A percentile compares a stretch with the other conserved stretches of the same genome.
phyloP scores from a whole-genome alignment of 2,888 invertebrate genomes.

The Pollenia labialis region DNA sequence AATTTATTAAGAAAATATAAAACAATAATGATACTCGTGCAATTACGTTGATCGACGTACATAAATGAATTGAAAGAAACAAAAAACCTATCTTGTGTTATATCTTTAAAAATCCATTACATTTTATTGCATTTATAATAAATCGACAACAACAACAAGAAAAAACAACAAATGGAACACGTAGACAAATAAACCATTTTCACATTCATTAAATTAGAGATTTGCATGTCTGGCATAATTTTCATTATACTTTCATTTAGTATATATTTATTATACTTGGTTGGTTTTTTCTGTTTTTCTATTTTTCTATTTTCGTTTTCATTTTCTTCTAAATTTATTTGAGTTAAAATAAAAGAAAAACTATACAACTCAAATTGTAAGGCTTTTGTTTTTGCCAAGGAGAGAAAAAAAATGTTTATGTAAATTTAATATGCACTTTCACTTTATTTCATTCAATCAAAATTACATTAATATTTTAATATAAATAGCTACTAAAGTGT shows the following conservation, averaged over 20 bases:
- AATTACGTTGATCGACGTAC: slow-evolving; percentile 34
- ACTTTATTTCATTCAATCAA: slow-evolving; percentile 54
- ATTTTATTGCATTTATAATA: slow-evolving; percentile 62
- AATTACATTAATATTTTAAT: slow-evolving; percentile 50
- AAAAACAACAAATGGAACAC: slow-evolving; percentile 59
- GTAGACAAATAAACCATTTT: slow-evolving; percentile 64
- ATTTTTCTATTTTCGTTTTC: slow-evolving; percentile 2
- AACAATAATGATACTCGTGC: slow-evolving; percentile 25
- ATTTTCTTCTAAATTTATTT: background rate
- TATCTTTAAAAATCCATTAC: slow-evolving; percentile 68
- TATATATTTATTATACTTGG: slow-evolving; percentile 21
- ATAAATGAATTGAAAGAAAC: background rate
- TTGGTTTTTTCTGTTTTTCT: background rate
- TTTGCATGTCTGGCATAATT: slow-evolving; percentile 72
- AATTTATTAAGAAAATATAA: slow-evolving; percentile 36
- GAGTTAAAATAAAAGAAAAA: slow-evolving; percentile 12
- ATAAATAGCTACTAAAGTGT: slow-evolving; percentile 26
- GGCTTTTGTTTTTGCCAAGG: slow-evolving; percentile 14
- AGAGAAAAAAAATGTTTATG: slow-evolving; percentile 66
- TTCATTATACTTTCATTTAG: slow-evolving; percentile 52
- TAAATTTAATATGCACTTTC: slow-evolving; percentile 74
- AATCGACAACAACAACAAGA: slow-evolving; percentile 38
- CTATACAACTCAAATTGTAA: background rate
- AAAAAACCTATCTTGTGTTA: slow-evolving; percentile 12
- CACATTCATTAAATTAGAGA: slow-evolving; percentile 68